A percentile compares a stretch with the other conserved stretches of the same genome.
Evolutionary conservation across 2,113 vertebrate species (phyloP).

Genomic region (Phrynocephalus versicolor): DNA sequence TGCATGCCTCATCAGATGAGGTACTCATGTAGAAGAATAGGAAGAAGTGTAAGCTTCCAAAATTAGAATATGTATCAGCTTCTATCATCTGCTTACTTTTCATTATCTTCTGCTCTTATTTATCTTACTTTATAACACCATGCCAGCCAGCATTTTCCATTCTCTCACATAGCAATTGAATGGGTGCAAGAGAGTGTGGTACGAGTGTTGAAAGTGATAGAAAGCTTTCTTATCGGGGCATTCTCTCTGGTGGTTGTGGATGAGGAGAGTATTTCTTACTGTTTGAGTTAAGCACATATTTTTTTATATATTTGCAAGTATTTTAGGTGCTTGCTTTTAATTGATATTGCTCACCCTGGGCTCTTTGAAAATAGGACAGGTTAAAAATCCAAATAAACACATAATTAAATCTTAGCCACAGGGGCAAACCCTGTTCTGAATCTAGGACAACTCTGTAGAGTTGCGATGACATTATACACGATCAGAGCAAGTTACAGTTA

Average conservation of each 20-base stretch:
- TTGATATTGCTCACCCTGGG: conserved; percentile 7
- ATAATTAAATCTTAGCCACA: conserved; percentile 40
- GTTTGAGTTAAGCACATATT: not conserved
- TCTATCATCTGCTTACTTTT: conserved; percentile 58
- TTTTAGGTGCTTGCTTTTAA: conserved; percentile 11
- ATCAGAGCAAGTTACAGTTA: not conserved
- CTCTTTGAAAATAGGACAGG: conserved; percentile 21
- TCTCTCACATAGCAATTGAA: conserved; percentile 47
- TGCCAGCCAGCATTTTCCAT: conserved; percentile 62
- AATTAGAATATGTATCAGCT: conserved; percentile 53
- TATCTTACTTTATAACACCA: conserved; percentile 68
- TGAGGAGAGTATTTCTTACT: not conserved
- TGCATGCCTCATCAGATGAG: conserved; percentile 26
- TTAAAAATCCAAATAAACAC: conserved; percentile 26
- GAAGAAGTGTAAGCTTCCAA: conserved; percentile 38
- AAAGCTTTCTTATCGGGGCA: not conserved
- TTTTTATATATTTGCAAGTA: not conserved
- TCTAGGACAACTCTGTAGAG: conserved; percentile 32
- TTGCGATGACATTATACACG: conserved; percentile 18
- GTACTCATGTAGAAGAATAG: conserved; percentile 23
- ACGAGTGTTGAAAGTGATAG: not conserved
- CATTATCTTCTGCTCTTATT: conserved; percentile 67
- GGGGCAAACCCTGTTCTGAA: conserved; percentile 22
- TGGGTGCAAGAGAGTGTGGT: conserved; percentile 49
- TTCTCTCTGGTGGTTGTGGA: not conserved